phyloP scores from a whole-genome alignment of 2,888 invertebrate genomes.

The Nymphalis polychloros region DNA sequence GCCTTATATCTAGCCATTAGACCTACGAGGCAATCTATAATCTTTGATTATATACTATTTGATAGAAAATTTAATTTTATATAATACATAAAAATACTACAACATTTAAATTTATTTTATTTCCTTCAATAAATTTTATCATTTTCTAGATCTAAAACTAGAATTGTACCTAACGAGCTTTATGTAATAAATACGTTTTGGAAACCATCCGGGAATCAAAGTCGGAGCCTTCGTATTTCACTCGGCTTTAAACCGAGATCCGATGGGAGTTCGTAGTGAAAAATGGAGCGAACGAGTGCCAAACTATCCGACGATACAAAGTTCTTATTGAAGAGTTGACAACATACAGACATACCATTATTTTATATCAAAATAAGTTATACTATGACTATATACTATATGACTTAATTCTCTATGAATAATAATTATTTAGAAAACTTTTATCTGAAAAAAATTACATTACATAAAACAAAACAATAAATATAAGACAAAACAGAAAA shows the following conservation, averaged over 20 bases:
- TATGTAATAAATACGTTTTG: constrained; percentile 30
- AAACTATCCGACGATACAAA: constrained; percentile 25
- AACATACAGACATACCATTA: background rate
- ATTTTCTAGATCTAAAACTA: background rate
- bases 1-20: too few species aligned
- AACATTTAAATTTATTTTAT: too few species aligned
- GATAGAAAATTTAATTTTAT: too few species aligned
- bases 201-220: constrained; percentile 27
- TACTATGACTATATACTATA: too few species aligned
- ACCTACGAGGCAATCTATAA: too few species aligned
- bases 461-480: too few species aligned
- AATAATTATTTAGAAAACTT: too few species aligned
- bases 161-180: constrained; percentile 7
- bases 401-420: too few species aligned
- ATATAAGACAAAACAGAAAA: too few species aligned
- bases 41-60: too few species aligned
- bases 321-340: background rate
- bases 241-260: constrained; percentile 24
- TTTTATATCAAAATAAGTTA: background rate
- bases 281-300: constrained; percentile 21
- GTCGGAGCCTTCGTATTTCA: constrained; percentile 25
- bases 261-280: constrained; percentile 22
- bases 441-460: too few species aligned
- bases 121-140: background rate
- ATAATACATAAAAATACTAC: too few species aligned